These are phyloP conservation scores for Mormoops blainvillei DNA, from an alignment of 2,113 vertebrate genomes.

Conservation along the genomic window DNA sequence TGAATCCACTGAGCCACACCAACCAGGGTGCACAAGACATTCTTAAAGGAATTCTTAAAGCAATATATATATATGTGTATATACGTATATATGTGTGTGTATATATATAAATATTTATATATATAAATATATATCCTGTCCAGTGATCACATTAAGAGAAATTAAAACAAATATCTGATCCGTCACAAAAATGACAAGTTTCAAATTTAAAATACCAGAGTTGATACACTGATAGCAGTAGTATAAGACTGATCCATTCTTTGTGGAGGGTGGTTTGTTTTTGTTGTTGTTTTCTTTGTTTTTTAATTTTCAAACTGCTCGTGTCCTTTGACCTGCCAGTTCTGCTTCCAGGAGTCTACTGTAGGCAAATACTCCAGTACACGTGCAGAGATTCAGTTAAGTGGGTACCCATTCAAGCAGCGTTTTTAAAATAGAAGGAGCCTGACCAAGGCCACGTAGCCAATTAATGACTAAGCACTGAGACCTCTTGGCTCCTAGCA, in stretches of 20 bases:
- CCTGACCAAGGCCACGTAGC: neutral
- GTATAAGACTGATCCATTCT: neutral
- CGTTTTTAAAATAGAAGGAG: neutral
- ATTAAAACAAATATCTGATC: neutral
- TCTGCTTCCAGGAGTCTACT: neutral
- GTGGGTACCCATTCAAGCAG: neutral
- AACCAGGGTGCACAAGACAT: neutral
- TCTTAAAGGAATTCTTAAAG: neutral
- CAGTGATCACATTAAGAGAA: neutral
- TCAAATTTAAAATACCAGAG: neutral
- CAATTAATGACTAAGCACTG: neutral
- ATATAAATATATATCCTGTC: neutral
- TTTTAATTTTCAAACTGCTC: slow-evolving; percentile 11
- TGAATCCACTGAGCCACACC: too few relatives aligned
- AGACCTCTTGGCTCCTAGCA: neutral
- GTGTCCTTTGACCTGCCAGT: neutral
- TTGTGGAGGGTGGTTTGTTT: neutral
- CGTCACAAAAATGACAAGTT: neutral
- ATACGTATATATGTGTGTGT: too few relatives aligned
- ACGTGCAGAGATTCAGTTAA: neutral
- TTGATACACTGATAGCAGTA: neutral
- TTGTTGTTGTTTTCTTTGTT: neutral
- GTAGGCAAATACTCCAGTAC: neutral
- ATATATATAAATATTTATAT: too few relatives aligned
- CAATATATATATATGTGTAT: neutral